phyloP scores from a whole-genome alignment of 2,888 invertebrate genomes.

The Nephrotoma appendiculata region DNA sequence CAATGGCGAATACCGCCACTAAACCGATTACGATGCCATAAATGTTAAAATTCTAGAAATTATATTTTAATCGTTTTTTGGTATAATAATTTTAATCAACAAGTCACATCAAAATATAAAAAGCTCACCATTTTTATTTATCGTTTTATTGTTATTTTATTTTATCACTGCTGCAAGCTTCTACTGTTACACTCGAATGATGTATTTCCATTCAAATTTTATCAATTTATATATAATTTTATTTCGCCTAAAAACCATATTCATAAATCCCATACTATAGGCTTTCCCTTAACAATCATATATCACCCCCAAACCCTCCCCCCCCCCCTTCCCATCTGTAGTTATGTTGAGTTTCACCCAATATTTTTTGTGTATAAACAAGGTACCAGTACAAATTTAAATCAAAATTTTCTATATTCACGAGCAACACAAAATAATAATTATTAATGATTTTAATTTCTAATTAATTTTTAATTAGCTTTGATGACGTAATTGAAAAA shows the following conservation, averaged over 20 bases:
- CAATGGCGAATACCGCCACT: background rate
- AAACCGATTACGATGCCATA: background rate
- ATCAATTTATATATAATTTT: background rate
- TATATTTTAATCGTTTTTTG: background rate
- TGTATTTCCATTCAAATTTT: background rate
- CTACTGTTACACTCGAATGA: background rate
- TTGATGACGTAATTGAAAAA: background rate
- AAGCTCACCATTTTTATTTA: background rate
- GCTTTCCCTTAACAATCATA: background rate
- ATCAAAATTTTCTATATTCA: background rate
- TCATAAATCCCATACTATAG: too few species aligned
- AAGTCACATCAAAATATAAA: background rate
- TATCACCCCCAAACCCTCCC: background rate
- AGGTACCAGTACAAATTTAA: background rate
- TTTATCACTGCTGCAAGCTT: background rate
- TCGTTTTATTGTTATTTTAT: background rate
- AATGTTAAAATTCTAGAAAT: background rate
- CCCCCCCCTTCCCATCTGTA: background rate
- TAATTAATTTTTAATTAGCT: background rate
- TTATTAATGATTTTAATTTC: background rate
- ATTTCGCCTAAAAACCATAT: background rate
- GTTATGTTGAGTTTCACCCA: background rate
- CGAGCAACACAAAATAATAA: background rate
- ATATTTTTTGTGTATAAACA: background rate
- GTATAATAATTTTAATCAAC: too few species aligned